Evolutionary conservation across 2,888 invertebrate species (phyloP), one percentile per base, ranked within the genome.

Genomic region (Scaptomyza polygonia): DNA sequence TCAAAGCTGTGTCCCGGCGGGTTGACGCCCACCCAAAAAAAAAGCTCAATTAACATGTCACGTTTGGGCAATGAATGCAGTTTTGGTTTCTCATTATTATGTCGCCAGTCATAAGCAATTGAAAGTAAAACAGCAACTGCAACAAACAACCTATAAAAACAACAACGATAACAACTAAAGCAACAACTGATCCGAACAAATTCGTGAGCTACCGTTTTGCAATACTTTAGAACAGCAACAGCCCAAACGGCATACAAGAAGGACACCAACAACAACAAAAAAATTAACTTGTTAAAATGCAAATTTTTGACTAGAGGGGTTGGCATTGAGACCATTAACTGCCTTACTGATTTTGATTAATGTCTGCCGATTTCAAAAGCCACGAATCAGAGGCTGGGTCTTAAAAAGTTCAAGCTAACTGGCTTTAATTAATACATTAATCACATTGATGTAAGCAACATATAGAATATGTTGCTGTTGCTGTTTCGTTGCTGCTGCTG

Each of bases 241-340:
- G 45, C 58, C n/a, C n/a, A n/a, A n/a, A n/a, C n/a, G n/a, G n/a
- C n/a, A n/a, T 61, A 53, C 55, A 57, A 61, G 71, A 63, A 57
- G 30, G 69, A 70, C 54, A 73, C 58, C 63, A 64, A 63, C 76
- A 65, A 63, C n/a, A n/a, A n/a, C n/a, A 87, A 65, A 78, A 75
- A 87, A 87, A 88, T 88, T 88, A 89, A 86, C 87, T 88, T 88
- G 87, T 88, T 88, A 86, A 88, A 88, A 88, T 88, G 88, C 84
- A 88, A 88, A 88, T 88, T 86, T 79, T 63, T 72, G 66, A 48
- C 69, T 79, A 62, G 64, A 64, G 52, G 74, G 70, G 67, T 63
- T 81, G 86, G 81, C 82, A 82, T 86, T 83, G 86, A 83, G 87
- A 55, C 68, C 39, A 39, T 39, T 39, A 66, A 68, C 73, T 63